Conservation (phyloP, 2,797 vertebrate species). For the Oryzias dopingdopingensis region DNA sequence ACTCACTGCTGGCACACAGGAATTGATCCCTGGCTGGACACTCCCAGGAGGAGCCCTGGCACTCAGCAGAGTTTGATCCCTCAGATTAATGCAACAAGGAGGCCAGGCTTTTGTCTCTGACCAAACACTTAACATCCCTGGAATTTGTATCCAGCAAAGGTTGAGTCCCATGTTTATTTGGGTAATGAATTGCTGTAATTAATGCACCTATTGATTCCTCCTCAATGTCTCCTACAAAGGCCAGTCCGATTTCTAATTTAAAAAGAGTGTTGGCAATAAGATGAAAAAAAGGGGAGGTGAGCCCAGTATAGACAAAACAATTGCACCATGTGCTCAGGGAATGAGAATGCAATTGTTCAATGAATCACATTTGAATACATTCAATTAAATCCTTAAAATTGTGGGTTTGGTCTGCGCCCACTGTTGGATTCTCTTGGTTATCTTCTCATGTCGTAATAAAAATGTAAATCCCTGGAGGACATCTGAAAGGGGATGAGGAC, state of each 20-base stretch:
- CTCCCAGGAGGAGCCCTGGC: slow-evolving; percentile 85
- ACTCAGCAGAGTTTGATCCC: slow-evolving; percentile 86
- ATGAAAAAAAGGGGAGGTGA: slow-evolving; percentile 61
- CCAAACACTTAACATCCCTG: slow-evolving; percentile 80
- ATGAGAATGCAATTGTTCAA: slow-evolving; percentile 81
- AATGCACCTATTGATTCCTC: slow-evolving; percentile 94
- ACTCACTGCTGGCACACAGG: slow-evolving; percentile 84
- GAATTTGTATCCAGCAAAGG: slow-evolving; percentile 89
- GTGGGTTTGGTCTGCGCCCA: slow-evolving; percentile 47
- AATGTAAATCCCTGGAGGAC: slow-evolving; percentile 81
- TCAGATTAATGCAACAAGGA: slow-evolving; percentile 89
- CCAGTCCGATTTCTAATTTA: slow-evolving; percentile 97
- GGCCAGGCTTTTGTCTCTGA: slow-evolving; percentile 86
- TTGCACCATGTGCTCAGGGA: slow-evolving; percentile 67
- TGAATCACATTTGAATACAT: slow-evolving; percentile 86
- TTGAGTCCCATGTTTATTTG: slow-evolving; percentile 92
- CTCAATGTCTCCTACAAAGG: slow-evolving; percentile 87
- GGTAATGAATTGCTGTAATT: slow-evolving; percentile 99
- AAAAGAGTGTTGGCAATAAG: slow-evolving; percentile 73
- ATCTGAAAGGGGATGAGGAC: slow-evolving; percentile 67
- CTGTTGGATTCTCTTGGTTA: slow-evolving; percentile 59
- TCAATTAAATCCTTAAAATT: slow-evolving; percentile 78
- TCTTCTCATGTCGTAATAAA: slow-evolving; percentile 75
- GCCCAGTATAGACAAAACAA: slow-evolving; percentile 75
- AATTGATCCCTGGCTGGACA: slow-evolving; percentile 87